phyloP scores from a whole-genome alignment of 2,113 vertebrate genomes.

The Montifringilla adamsi region DNA sequence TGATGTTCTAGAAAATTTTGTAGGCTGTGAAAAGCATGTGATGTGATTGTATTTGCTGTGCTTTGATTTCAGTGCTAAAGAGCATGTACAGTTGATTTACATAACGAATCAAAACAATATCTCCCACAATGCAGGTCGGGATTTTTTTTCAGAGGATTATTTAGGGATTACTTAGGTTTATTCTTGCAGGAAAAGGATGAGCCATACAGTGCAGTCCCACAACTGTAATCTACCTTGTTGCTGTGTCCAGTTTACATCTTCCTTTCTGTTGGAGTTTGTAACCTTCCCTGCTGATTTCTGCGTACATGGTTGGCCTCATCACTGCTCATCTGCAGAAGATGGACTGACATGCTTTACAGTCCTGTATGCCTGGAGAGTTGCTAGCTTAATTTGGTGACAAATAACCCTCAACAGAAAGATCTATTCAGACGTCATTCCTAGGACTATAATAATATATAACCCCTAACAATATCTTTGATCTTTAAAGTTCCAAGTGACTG shows the following conservation, averaged over 20 bases:
- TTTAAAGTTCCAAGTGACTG: constrained; percentile 46
- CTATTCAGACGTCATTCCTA: constrained; percentile 46
- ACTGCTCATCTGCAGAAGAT: constrained; percentile 7
- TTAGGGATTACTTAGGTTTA: neutral
- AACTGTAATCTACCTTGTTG: neutral
- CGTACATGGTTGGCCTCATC: neutral
- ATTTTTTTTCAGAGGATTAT: neutral
- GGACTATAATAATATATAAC: neutral
- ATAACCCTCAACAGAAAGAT: constrained; percentile 30
- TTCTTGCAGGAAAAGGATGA: neutral
- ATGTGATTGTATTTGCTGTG: neutral
- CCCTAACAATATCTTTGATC: constrained; percentile 49
- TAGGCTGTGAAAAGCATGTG: neutral
- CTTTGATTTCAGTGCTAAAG: neutral
- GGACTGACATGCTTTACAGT: constrained; percentile 17
- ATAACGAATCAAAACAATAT: neutral
- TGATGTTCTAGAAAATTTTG: neutral
- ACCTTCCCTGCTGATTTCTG: neutral
- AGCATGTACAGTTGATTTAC: neutral
- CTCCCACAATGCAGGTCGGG: neutral
- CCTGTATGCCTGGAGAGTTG: neutral
- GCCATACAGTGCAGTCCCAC: neutral
- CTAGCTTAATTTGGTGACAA: constrained; percentile 51
- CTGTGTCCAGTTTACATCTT: neutral
- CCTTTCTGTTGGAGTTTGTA: neutral